Conservation (phyloP, 2,113 vertebrate species). For the Hemibagrus wyckioides region DNA sequence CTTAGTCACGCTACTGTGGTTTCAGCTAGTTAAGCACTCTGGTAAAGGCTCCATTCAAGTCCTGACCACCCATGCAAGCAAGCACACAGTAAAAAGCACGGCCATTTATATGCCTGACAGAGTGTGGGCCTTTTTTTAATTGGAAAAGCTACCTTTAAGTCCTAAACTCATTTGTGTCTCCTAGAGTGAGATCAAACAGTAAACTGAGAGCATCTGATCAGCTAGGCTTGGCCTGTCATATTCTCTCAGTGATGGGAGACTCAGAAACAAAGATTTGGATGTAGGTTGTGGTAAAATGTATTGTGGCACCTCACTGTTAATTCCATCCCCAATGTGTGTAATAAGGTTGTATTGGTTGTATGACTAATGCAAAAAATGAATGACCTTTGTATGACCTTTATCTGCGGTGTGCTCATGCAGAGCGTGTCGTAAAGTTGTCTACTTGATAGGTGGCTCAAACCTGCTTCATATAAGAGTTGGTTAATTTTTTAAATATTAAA, state of each 20-base stretch:
- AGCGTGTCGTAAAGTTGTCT: not conserved
- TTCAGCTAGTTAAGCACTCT: slow-evolving; percentile 73
- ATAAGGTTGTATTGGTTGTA: not conserved
- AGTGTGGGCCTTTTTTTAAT: slow-evolving; percentile 63
- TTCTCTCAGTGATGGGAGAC: not conserved
- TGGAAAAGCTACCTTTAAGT: slow-evolving; percentile 65
- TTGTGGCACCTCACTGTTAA: not conserved
- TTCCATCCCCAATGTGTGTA: not conserved
- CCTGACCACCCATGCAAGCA: slow-evolving; percentile 46
- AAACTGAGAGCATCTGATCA: slow-evolving; percentile 14
- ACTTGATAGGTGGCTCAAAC: not conserved
- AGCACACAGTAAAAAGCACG: slow-evolving; percentile 55
- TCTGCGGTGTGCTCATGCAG: not conserved
- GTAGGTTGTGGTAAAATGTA: not conserved
- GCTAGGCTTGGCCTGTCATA: slow-evolving; percentile 17
- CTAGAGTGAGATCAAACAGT: slow-evolving; percentile 56
- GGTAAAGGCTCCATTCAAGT: slow-evolving; percentile 60
- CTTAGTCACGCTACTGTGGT: slow-evolving; percentile 67
- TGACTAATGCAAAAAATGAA: not conserved
- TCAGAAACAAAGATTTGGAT: not conserved
- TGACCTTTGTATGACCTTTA: slow-evolving; percentile 33
- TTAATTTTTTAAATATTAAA: not conserved
- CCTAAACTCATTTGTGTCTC: slow-evolving; percentile 61
- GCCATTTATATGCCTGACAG: slow-evolving; percentile 63
- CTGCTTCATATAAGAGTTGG: not conserved